phyloP scores from a whole-genome alignment of 2,888 invertebrate species.

The Dynastes grantii region DNA sequence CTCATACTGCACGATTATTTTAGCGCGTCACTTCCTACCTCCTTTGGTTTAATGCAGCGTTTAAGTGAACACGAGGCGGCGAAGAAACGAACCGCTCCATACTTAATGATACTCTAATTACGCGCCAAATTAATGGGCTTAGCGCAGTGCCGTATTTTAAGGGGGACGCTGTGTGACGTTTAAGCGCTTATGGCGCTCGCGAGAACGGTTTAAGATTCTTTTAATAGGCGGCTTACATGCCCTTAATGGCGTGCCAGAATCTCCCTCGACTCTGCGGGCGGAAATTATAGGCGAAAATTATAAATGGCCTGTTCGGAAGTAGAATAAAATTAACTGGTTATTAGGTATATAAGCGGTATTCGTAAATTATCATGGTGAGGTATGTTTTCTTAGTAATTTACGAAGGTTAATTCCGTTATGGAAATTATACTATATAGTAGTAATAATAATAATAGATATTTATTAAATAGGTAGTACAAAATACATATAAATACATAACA shows the following conservation, averaged over 20 bases:
- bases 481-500: no score
- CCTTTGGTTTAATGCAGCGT: background rate
- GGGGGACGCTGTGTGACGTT: conserved; percentile 40
- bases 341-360: background rate
- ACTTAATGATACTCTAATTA: conserved; percentile 62
- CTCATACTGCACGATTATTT: conserved; percentile 23
- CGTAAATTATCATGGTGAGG: no score
- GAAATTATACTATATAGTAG: no score
- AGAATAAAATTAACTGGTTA: conserved; percentile 36
- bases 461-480: no score
- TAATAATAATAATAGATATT: no score
- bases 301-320: conserved; percentile 10
- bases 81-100: conserved; percentile 53
- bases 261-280: no score
- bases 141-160: conserved; percentile 53
- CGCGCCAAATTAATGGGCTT: conserved; percentile 60
- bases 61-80: background rate
- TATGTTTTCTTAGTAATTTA: no score
- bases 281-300: conserved; percentile 41
- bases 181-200: conserved; percentile 43
- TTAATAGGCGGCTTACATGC: conserved; percentile 40
- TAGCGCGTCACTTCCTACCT: background rate
- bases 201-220: conserved; percentile 50
- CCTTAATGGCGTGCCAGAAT: conserved; percentile 29
- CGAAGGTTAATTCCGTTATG: no score